phyloP scores from a whole-genome alignment of 64 coral and sea anemone species.

The Dendrophyllia cribrosa region DNA sequence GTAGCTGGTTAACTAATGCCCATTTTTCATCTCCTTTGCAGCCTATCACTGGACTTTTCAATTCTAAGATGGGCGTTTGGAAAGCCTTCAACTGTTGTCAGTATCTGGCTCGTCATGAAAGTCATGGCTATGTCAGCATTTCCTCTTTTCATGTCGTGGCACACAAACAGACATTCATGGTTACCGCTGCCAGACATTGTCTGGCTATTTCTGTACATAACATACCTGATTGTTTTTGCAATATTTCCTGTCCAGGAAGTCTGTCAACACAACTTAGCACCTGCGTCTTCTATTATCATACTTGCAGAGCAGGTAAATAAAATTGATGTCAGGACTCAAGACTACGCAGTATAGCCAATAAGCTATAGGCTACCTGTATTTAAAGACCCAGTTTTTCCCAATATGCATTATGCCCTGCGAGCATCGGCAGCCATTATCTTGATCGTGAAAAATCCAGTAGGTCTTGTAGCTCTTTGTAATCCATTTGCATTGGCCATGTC shows the following conservation, averaged over 20 bases:
- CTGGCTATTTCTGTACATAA: conserved; percentile 78
- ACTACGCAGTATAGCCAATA: too few relatives aligned
- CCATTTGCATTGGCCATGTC: too few relatives aligned
- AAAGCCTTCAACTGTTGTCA: conserved; percentile 82
- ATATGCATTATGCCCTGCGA: too few relatives aligned
- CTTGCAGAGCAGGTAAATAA: conserved; percentile 88
- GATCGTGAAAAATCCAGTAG: too few relatives aligned
- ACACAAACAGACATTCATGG: conserved; percentile 58
- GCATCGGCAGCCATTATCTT: too few relatives aligned
- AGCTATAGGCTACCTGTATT: too few relatives aligned
- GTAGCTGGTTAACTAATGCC: neutral
- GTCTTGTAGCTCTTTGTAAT: too few relatives aligned
- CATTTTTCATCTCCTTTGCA: conserved; percentile 47
- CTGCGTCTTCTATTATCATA: conserved; percentile 89
- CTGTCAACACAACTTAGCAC: conserved; percentile 71
- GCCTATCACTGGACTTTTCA: conserved; percentile 82
- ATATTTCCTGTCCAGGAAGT: conserved; percentile 92
- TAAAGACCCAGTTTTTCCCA: too few relatives aligned
- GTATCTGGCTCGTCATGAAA: conserved; percentile 92
- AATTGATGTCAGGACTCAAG: neutral
- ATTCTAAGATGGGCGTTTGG: conserved; percentile 93
- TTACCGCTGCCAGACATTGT: conserved; percentile 54
- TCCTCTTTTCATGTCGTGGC: conserved; percentile 90
- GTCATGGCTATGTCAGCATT: conserved; percentile 71
- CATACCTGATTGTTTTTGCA: conserved; percentile 75